Conservation (phyloP, 1,140 invertebrate genomes). For the Trachymyrmex cornetzi region DNA sequence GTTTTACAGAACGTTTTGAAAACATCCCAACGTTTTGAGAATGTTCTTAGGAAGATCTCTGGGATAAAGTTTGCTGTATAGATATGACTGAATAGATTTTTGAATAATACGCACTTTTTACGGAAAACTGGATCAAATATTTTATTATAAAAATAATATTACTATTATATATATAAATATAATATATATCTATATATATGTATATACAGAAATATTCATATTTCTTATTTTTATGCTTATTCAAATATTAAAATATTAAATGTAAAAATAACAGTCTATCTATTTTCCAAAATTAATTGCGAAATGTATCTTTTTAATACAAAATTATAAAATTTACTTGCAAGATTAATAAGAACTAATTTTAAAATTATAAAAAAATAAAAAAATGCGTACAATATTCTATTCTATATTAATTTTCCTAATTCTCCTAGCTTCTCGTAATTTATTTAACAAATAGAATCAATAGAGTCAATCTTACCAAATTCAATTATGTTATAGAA, state of each 20-base stretch:
- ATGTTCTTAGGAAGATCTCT: too few relatives aligned
- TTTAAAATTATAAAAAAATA: not conserved
- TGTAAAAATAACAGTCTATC: too few relatives aligned
- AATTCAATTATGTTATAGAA: constrained; percentile 91
- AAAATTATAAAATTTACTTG: not conserved
- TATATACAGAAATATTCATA: not conserved
- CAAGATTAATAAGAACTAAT: not conserved
- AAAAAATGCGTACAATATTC: not conserved
- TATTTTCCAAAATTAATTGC: not conserved
- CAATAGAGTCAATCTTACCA: constrained; percentile 83
- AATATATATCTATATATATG: too few relatives aligned
- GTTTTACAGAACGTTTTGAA: too few relatives aligned
- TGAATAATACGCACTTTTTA: too few relatives aligned
- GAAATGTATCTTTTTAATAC: not conserved
- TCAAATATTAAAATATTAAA: too few relatives aligned
- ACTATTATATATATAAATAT: not conserved
- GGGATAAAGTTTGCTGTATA: too few relatives aligned
- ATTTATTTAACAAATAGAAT: not conserved
- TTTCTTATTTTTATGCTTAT: too few relatives aligned
- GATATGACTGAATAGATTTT: too few relatives aligned
- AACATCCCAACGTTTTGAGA: too few relatives aligned
- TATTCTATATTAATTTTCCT: not conserved
- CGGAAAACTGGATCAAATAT: too few relatives aligned
- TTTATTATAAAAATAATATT: too few relatives aligned
- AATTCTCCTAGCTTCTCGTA: not conserved